A percentile compares a stretch with the other conserved stretches of the same genome.
phyloP scores from a whole-genome alignment of 2,113 vertebrate species.

The Atlantisia rogersi region DNA sequence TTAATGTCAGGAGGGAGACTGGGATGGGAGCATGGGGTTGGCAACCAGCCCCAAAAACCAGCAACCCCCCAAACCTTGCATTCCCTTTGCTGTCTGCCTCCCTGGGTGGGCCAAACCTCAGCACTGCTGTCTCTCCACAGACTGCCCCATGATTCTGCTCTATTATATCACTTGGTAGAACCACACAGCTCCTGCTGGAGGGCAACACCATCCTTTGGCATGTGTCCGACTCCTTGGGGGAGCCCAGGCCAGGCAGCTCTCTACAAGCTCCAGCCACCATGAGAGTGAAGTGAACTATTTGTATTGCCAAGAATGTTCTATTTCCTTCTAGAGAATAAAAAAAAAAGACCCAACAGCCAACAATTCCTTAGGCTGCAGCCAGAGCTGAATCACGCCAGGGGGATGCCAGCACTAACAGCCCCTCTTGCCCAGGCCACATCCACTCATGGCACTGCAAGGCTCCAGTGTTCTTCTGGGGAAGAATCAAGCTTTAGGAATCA shows the following conservation, averaged over 20 bases:
- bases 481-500: not conserved
- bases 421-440: not conserved
- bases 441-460: not conserved
- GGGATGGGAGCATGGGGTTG: not conserved
- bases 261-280: not conserved
- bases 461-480: not conserved
- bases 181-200: not conserved
- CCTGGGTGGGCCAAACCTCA: not conserved
- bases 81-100: not conserved
- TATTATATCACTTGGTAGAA: fast-evolving
- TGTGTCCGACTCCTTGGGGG: not conserved
- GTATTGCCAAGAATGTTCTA: not conserved
- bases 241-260: not conserved
- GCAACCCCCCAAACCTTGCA: not conserved
- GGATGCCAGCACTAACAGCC: not conserved
- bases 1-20: not conserved
- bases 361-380: not conserved
- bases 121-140: not conserved
- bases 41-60: not conserved
- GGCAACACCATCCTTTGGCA: not conserved
- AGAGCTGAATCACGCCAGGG: not conserved
- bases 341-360: too few relatives aligned
- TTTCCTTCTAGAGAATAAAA: not conserved
- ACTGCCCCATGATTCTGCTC: not conserved
- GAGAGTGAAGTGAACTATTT: not conserved